Evolutionary conservation across 2,888 invertebrate species (phyloP).

Genomic region (Chrysina gloriosa): DNA sequence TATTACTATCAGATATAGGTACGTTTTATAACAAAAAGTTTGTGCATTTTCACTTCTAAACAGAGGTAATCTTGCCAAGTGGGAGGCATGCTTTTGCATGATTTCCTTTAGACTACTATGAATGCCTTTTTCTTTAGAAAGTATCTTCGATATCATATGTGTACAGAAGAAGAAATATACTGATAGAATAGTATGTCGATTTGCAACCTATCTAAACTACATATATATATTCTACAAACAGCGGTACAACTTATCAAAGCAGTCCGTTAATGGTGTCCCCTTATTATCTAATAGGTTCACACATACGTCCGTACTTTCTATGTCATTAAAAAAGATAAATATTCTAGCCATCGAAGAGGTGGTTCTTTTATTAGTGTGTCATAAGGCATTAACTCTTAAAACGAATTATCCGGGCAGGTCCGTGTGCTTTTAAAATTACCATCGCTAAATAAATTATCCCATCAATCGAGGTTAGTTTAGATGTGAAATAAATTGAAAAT

Average conservation of each 20-base stretch:
- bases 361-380: constrained; percentile 34
- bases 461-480: constrained; percentile 45
- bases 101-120: too few relatives aligned
- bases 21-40: too few relatives aligned
- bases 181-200: too few relatives aligned
- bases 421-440: constrained; percentile 29
- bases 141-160: too few relatives aligned
- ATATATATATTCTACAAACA: constrained; percentile 1
- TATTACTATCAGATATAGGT: too few relatives aligned
- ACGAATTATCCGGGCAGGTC: constrained; percentile 21
- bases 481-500: constrained; percentile 49
- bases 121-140: too few relatives aligned
- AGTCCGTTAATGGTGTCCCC: constrained; percentile 12
- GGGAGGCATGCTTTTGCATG: too few relatives aligned
- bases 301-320: constrained; percentile 19
- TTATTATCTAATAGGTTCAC: constrained; percentile 18
- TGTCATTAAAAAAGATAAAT: constrained; percentile 29
- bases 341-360: constrained; percentile 22
- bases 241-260: constrained; percentile 10
- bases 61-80: too few relatives aligned
- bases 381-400: constrained; percentile 33
- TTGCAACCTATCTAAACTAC: not conserved
- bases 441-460: constrained; percentile 45
- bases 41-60: too few relatives aligned
- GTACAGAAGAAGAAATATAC: too few relatives aligned